Evolutionary conservation across 2,797 vertebrate species (phyloP).

Genomic region (Poliocrania exsul): DNA sequence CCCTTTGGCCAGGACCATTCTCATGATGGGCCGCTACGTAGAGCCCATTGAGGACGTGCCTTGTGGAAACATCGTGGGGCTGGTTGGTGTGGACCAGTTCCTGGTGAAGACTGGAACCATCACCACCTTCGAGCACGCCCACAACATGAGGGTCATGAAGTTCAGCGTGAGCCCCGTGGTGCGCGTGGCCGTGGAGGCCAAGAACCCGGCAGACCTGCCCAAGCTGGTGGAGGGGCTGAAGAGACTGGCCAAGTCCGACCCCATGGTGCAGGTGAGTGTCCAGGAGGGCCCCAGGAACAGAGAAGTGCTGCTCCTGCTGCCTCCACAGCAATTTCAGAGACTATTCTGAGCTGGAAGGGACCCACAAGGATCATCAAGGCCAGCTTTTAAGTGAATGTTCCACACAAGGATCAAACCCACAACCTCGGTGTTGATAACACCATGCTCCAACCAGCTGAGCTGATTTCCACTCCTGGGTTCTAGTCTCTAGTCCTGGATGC

Average conservation of each 20-base stretch:
- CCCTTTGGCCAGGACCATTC: conserved; percentile 83
- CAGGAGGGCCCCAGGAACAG: accelerated
- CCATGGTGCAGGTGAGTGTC: conserved; percentile 89
- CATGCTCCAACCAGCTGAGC: not conserved
- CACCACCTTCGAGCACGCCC: conserved; percentile 90
- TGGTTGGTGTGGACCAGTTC: conserved; percentile 95
- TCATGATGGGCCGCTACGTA: conserved; percentile 97
- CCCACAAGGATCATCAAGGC: not conserved
- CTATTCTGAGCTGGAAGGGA: not conserved
- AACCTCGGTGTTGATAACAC: not conserved
- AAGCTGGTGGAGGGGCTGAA: conserved; percentile 96
- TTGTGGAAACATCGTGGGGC: conserved; percentile 93
- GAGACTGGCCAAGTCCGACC: conserved; percentile 93
- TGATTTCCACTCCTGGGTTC: not conserved
- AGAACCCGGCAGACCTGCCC: conserved; percentile 92
- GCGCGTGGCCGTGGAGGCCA: conserved; percentile 93
- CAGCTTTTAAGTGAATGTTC: not conserved
- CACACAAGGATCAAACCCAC: not conserved
- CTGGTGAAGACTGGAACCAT: conserved; percentile 96
- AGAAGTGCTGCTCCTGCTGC: not conserved
- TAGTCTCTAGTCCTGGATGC: too few relatives aligned
- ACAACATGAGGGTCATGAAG: conserved; percentile 98
- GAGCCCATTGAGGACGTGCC: conserved; percentile 96
- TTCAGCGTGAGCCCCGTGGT: conserved; percentile 97
- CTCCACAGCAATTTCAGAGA: not conserved